Evolutionary conservation across 2,113 vertebrate genomes (phyloP).

Genomic region (Oostethus manadensis): DNA sequence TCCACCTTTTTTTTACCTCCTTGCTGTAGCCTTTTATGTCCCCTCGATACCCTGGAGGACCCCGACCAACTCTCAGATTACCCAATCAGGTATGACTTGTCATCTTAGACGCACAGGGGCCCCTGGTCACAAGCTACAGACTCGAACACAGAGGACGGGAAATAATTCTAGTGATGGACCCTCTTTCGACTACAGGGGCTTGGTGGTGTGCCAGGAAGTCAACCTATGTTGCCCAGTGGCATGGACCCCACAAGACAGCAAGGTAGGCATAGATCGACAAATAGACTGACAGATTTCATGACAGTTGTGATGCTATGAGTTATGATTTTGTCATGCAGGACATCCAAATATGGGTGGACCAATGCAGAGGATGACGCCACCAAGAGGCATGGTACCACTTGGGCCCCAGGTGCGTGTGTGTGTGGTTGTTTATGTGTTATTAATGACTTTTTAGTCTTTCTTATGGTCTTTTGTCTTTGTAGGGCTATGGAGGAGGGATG

Average conservation of each 20-base stretch:
- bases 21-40: conserved; percentile 92
- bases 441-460: background rate
- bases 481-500: conserved; percentile 98
- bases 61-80: conserved; percentile 92
- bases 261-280: conserved; percentile 65
- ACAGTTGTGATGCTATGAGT: background rate
- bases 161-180: background rate
- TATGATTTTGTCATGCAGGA: conserved; percentile 67
- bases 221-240: conserved; percentile 90
- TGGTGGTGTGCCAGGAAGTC: conserved; percentile 89
- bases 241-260: conserved; percentile 97
- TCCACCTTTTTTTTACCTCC: too few species aligned
- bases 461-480: conserved; percentile 75
- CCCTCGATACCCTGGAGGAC: conserved; percentile 95
- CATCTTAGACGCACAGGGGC: conserved; percentile 5
- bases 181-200: conserved; percentile 74
- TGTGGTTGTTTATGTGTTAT: background rate
- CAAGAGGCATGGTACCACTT: conserved; percentile 94
- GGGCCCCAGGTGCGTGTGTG: conserved; percentile 87
- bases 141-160: background rate
- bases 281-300: too few species aligned
- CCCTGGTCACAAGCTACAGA: conserved; percentile 16
- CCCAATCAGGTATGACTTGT: conserved; percentile 84
- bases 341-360: conserved; percentile 97
- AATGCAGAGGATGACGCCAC: conserved; percentile 97